Conservation (phyloP, 1,140 invertebrate genomes). For the Solenopsis invicta region DNA sequence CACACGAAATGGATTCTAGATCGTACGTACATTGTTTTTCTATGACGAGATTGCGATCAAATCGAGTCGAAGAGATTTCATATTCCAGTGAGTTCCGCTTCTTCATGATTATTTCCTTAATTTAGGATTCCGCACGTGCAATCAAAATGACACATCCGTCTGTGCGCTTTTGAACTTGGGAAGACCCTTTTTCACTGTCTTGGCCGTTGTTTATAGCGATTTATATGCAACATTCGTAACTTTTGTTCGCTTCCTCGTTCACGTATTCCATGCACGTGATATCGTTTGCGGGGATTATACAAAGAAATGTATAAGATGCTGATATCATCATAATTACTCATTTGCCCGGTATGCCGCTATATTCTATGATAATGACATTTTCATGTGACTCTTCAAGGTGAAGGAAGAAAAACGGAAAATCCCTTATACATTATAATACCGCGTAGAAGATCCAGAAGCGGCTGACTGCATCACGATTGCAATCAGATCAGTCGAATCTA, state of each 20-base stretch:
- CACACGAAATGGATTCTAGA: background rate
- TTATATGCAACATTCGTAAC: slow-evolving; percentile 54
- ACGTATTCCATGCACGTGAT: slow-evolving; percentile 59
- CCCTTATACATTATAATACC: background rate
- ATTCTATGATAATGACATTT: slow-evolving; percentile 26
- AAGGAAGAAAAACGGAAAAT: background rate
- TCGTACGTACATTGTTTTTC: background rate
- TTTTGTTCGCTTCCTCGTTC: slow-evolving; percentile 3
- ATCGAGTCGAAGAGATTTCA: background rate
- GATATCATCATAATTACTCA: slow-evolving; percentile 50
- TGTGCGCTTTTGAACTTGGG: slow-evolving; percentile 66
- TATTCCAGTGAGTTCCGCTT: background rate
- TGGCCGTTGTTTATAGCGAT: slow-evolving; percentile 13
- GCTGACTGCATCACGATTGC: slow-evolving; percentile 3
- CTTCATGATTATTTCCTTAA: slow-evolving; percentile 24
- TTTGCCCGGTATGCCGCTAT: slow-evolving; percentile 23
- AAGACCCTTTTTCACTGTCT: slow-evolving; percentile 39
- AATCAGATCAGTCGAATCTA: slow-evolving; percentile 18
- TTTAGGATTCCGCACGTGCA: slow-evolving; percentile 31
- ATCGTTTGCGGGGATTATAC: slow-evolving; percentile 23
- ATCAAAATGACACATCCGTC: slow-evolving; percentile 32
- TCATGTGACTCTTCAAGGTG: background rate
- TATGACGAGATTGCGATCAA: background rate
- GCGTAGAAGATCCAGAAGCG: background rate
- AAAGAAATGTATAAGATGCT: slow-evolving; percentile 7